Percentiles rank a stretch among this genome's conserved stretches.
Conservation (phyloP, 2,888 invertebrate genomes). For the Drosophila histrio region DNA sequence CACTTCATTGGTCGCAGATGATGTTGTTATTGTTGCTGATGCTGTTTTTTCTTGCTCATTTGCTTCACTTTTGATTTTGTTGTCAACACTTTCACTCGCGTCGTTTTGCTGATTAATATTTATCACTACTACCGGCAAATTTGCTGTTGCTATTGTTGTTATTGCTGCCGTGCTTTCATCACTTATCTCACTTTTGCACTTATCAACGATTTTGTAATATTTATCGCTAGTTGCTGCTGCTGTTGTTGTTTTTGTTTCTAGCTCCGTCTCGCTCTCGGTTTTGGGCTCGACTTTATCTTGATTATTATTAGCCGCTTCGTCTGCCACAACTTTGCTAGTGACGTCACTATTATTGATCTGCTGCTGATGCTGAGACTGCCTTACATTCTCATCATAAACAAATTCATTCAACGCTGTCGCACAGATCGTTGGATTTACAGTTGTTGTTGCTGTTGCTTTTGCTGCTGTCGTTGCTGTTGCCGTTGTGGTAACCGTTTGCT, state of each 20-base stretch:
- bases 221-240: conserved; percentile 49
- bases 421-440: conserved; percentile 12
- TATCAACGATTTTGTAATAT: conserved; percentile 66
- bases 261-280: conserved; percentile 44
- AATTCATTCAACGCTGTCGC: conserved; percentile 19
- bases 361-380: conserved; percentile 11
- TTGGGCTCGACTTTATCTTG: conserved; percentile 51
- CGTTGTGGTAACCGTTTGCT: conserved; percentile 63
- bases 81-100: conserved; percentile 75
- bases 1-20: conserved; percentile 41
- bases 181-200: conserved; percentile 67
- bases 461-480: conserved; percentile 39
- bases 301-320: conserved; percentile 42
- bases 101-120: conserved; percentile 59
- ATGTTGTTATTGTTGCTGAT: conserved; percentile 29
- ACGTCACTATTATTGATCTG: conserved; percentile 37
- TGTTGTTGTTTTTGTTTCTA: conserved; percentile 34
- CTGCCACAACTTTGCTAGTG: conserved; percentile 32
- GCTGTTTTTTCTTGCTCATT: conserved; percentile 46
- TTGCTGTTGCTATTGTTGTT: conserved; percentile 44
- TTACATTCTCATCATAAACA: conserved; percentile 20
- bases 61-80: conserved; percentile 71
- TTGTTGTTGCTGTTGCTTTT: conserved; percentile 35
- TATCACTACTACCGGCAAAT: conserved; percentile 69
- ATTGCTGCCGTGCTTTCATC: conserved; percentile 40